These are phyloP conservation scores for Lacanobia oleracea DNA, from an alignment of 2,888 invertebrate genomes.

Conservation along the genomic window DNA sequence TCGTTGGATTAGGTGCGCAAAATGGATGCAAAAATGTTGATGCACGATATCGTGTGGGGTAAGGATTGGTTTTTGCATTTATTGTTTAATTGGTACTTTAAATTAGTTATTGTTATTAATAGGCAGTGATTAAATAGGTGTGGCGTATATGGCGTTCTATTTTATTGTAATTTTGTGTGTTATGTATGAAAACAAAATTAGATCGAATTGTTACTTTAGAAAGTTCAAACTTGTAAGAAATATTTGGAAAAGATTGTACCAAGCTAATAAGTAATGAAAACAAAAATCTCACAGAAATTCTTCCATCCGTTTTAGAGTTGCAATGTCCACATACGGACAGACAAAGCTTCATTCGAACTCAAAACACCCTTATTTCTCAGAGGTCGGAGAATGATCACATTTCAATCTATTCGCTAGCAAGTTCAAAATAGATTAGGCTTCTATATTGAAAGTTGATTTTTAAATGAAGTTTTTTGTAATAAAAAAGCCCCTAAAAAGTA, in stretches of 20 bases:
- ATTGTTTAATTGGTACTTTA: neutral
- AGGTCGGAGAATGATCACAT: neutral
- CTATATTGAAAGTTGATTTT: neutral
- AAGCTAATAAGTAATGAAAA: neutral
- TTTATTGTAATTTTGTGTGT: neutral
- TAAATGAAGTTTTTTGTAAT: neutral
- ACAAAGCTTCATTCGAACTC: neutral
- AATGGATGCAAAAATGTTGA: conserved; percentile 39
- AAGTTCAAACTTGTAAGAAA: neutral
- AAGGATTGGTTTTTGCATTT: conserved; percentile 4
- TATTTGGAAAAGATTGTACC: too few relatives aligned
- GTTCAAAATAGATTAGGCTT: neutral
- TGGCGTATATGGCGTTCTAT: conserved; percentile 9
- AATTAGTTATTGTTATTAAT: neutral
- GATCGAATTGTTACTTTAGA: neutral
- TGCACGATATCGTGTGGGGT: conserved; percentile 52
- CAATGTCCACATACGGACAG: neutral
- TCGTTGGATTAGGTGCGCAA: neutral
- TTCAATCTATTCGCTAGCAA: neutral
- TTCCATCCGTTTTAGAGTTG: neutral
- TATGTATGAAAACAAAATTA: neutral
- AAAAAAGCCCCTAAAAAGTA: too few relatives aligned
- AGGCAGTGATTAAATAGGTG: conserved; percentile 3
- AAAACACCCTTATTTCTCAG: neutral
- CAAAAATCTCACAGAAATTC: neutral